phyloP scores from a whole-genome alignment of 2,113 vertebrate genomes.

The Macquaria australasica region DNA sequence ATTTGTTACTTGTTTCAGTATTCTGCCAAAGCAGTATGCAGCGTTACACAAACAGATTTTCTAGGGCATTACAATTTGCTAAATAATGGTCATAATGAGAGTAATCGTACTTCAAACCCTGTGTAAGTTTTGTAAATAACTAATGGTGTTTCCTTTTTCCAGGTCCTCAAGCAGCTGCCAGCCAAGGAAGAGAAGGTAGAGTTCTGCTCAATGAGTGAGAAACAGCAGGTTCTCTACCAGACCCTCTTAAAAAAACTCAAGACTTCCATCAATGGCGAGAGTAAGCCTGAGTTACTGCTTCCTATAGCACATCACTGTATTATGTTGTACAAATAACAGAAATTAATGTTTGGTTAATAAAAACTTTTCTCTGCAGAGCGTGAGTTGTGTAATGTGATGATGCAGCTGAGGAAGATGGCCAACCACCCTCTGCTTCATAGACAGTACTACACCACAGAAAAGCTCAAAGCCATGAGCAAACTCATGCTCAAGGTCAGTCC shows the following conservation, averaged over 20 bases:
- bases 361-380: slow-evolving; percentile 84
- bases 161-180: slow-evolving; percentile 96
- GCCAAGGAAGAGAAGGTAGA: slow-evolving; percentile 90
- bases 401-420: slow-evolving; percentile 99
- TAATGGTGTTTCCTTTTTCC: not conserved
- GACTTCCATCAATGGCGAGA: slow-evolving; percentile 81
- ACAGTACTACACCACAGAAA: slow-evolving; percentile 93
- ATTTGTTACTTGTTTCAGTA: not conserved
- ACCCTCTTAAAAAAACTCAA: slow-evolving; percentile 89
- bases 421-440: slow-evolving; percentile 97
- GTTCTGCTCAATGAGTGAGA: slow-evolving; percentile 92
- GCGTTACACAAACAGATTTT: not conserved
- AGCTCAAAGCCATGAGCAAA: slow-evolving; percentile 91
- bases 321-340: not conserved
- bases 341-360: not conserved
- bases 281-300: slow-evolving; percentile 63
- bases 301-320: not conserved
- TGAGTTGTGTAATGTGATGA: slow-evolving; percentile 93
- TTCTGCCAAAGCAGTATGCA: not conserved
- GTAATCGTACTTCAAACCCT: not conserved
- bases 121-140: not conserved
- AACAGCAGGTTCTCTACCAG: slow-evolving; percentile 90
- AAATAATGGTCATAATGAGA: not conserved
- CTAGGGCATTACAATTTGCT: not conserved
- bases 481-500: slow-evolving; percentile 94